phyloP scores from a whole-genome alignment of 2,888 invertebrate species.

The Atrina japonica region DNA sequence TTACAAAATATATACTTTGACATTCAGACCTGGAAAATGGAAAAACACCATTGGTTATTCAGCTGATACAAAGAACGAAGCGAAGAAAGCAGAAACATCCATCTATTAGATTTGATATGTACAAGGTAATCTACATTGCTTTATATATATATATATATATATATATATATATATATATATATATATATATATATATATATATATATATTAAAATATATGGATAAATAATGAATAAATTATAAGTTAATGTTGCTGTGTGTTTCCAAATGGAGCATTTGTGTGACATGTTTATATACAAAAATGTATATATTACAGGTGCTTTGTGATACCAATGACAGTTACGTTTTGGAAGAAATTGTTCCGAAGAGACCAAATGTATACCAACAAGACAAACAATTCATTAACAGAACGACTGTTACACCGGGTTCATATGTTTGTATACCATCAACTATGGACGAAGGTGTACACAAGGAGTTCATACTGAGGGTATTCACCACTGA shows the following conservation, averaged over 20 bases:
- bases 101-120: conserved; percentile 68
- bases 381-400: conserved; percentile 56
- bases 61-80: conserved; percentile 63
- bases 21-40: too few relatives aligned
- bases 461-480: conserved; percentile 66
- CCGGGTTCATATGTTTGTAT: conserved; percentile 68
- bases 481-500: conserved; percentile 63
- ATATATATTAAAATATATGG: too few relatives aligned
- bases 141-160: too few relatives aligned
- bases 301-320: too few relatives aligned
- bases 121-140: conserved; percentile 64
- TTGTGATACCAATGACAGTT: too few relatives aligned
- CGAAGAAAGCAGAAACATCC: conserved; percentile 55
- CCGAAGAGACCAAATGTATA: conserved; percentile 61
- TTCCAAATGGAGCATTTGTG: too few relatives aligned
- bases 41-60: conserved; percentile 64
- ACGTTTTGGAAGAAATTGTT: not conserved
- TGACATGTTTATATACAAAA: too few relatives aligned
- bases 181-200: too few relatives aligned
- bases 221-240: not conserved
- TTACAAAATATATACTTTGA: too few relatives aligned
- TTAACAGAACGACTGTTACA: conserved; percentile 56
- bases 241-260: too few relatives aligned
- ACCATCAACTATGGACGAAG: conserved; percentile 65
- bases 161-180: too few relatives aligned